These are phyloP conservation scores for Melipona beecheii DNA, from an alignment of 2,888 invertebrate species.

Conservation along the genomic window DNA sequence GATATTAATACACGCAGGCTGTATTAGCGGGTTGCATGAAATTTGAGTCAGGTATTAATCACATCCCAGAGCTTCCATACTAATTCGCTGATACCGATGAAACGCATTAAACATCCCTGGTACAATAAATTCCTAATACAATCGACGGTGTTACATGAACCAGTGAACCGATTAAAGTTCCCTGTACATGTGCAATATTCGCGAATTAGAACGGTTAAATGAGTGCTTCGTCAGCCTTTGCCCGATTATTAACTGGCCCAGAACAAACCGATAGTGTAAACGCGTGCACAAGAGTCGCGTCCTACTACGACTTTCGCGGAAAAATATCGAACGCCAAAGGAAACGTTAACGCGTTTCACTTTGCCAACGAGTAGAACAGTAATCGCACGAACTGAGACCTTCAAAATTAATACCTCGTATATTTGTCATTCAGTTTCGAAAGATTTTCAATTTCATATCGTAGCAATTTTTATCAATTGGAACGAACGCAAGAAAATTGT, in stretches of 20 bases:
- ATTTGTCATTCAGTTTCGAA: too few relatives aligned
- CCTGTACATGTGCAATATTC: constrained; percentile 53
- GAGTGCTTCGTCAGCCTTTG: constrained; percentile 55
- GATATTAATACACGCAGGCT: constrained; percentile 18
- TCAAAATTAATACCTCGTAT: too few relatives aligned
- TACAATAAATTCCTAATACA: constrained; percentile 56
- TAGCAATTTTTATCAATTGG: too few relatives aligned
- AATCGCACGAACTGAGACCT: too few relatives aligned
- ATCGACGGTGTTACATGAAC: constrained; percentile 57
- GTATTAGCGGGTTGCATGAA: constrained; percentile 28
- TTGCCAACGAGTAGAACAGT: too few relatives aligned
- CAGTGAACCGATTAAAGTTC: constrained; percentile 60
- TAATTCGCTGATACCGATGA: constrained; percentile 46
- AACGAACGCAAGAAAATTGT: too few relatives aligned
- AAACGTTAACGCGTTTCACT: not conserved
- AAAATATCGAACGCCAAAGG: not conserved
- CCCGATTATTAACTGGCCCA: constrained; percentile 55
- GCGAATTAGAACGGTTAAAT: constrained; percentile 59
- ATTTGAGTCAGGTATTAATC: constrained; percentile 46
- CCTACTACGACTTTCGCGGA: not conserved
- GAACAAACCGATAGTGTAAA: constrained; percentile 31
- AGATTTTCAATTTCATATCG: too few relatives aligned
- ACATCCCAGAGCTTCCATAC: constrained; percentile 36
- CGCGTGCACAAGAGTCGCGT: not conserved
- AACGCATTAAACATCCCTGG: constrained; percentile 46